Conservation (phyloP, 2,113 vertebrate species). For the Rhynchomys soricoides region DNA sequence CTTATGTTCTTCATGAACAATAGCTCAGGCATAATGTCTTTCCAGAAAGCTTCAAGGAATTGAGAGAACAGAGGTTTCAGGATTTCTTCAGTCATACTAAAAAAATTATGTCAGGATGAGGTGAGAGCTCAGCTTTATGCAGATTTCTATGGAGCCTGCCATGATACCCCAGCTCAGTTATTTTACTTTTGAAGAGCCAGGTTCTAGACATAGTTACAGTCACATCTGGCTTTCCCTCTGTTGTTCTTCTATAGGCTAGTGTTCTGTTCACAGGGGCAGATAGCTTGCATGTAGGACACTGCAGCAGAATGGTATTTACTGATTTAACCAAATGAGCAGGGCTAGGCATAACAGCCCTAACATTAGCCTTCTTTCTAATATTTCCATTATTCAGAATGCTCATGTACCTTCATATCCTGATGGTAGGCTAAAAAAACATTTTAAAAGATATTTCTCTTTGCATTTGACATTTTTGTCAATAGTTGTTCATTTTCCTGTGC, state of each 20-base stretch:
- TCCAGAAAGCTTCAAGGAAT: slow-evolving; percentile 44
- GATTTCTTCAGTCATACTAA: slow-evolving; percentile 2
- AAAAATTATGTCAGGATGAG: slow-evolving; percentile 14
- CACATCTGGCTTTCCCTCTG: not conserved
- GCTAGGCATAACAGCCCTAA: slow-evolving; percentile 75
- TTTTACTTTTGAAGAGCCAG: slow-evolving; percentile 42
- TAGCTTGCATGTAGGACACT: not conserved
- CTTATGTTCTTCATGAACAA: not conserved
- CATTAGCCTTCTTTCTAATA: slow-evolving; percentile 74
- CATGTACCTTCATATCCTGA: slow-evolving; percentile 86
- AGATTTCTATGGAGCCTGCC: not conserved
- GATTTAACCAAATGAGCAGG: slow-evolving; percentile 81
- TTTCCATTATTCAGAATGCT: slow-evolving; percentile 83
- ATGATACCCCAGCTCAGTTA: not conserved
- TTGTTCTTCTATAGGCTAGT: not conserved
- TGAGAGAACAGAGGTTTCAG: slow-evolving; percentile 10
- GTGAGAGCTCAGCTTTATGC: slow-evolving; percentile 34
- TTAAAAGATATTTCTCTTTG: slow-evolving; percentile 62
- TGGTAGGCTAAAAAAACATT: slow-evolving; percentile 71
- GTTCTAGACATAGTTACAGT: not conserved
- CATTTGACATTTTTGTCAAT: slow-evolving; percentile 78
- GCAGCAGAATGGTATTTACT: slow-evolving; percentile 75
- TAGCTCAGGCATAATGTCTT: slow-evolving; percentile 36
- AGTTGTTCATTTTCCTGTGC: not conserved
- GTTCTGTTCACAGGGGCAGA: slow-evolving; percentile 28